Base-by-base conservation (phyloP, 1,140 invertebrate species). In the Trichonephila clavata region DNA sequence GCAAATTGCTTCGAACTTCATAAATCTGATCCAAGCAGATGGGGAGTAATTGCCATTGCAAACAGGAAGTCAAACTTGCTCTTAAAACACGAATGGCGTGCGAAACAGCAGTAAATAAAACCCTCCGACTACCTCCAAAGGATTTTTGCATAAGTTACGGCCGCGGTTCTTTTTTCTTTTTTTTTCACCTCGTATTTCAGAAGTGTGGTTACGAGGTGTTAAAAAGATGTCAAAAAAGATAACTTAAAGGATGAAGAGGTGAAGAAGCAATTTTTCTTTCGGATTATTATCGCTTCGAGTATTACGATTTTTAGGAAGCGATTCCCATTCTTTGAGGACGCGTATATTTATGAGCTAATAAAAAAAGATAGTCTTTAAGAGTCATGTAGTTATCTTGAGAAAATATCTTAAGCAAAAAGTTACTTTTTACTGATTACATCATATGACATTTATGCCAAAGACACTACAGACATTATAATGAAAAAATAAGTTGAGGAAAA, bases 91-190 rank as follows among this genome's bases (percentile, higher is more conserved):
- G 86, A 81, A 93, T 93, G 60, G 92, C 86, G 92, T 87, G 92
- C 27, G 20, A 21, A 63, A 81, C 8, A 24, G 92, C 86, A 32
- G 92, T 93, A 93, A 93, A 93, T 93, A 93, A 93, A 87, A 93
- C 32, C 43, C 81, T 39, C 20, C 3, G 90, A 80, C n/a, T 32
- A 80, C 24, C 71, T 90, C 21, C 4, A 50, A 24, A 21, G 86
- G 50, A 77, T 93, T 93, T 92, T 93, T 93, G 84, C 92, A 93
- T 93, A 93, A 92, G 81, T 71, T 93, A 88, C 63, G 21, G 63
- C 60, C 43, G 63, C 91, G 61, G 0, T 50, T 50, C 10, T 50
- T 50, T 50, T 50, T 7, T 50, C 10, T 50, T 88, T 68, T 84
- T 90, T 86, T 92, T 71, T 50, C 63, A 61, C 81, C 43, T 86